A percentile compares a stretch with the other conserved stretches of the same genome.
Conservation (phyloP, 2,113 vertebrate genomes). For the Ramphastos sulfuratus region DNA sequence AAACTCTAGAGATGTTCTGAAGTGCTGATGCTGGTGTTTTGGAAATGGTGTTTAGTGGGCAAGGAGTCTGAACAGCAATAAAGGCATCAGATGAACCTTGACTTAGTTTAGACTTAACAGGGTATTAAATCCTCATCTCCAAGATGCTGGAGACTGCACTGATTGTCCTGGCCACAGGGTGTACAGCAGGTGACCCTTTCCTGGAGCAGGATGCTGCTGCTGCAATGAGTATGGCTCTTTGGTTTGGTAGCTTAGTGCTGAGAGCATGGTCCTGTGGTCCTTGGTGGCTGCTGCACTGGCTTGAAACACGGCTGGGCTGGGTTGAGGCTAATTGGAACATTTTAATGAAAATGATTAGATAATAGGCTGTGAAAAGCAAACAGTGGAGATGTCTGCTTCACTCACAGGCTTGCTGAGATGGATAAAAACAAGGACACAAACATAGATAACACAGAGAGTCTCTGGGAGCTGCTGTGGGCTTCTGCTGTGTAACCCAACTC, state of each 20-base stretch:
- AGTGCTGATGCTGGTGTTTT: background rate
- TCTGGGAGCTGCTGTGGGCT: no score
- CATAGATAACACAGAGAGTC: no score
- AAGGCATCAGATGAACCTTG: background rate
- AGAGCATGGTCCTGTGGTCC: background rate
- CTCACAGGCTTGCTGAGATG: no score
- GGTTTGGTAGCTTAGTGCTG: background rate
- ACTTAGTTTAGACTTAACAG: background rate
- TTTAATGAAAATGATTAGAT: no score
- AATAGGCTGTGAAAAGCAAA: no score
- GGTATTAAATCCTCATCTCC: background rate
- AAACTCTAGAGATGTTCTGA: background rate
- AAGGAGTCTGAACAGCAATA: background rate
- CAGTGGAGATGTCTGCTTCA: no score
- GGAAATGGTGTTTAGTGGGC: background rate
- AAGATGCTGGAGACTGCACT: background rate
- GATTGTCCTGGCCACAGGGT: background rate
- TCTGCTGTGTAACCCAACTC: no score
- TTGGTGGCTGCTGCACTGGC: background rate
- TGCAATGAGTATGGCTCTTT: rapidly evolving
- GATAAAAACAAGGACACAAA: no score
- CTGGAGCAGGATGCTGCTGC: background rate
- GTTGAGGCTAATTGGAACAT: no score
- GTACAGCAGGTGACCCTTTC: background rate
- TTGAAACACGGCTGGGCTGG: background rate